Base-by-base conservation (phyloP, 2,797 vertebrate species). In the Hydrolagus colliei region DNA sequence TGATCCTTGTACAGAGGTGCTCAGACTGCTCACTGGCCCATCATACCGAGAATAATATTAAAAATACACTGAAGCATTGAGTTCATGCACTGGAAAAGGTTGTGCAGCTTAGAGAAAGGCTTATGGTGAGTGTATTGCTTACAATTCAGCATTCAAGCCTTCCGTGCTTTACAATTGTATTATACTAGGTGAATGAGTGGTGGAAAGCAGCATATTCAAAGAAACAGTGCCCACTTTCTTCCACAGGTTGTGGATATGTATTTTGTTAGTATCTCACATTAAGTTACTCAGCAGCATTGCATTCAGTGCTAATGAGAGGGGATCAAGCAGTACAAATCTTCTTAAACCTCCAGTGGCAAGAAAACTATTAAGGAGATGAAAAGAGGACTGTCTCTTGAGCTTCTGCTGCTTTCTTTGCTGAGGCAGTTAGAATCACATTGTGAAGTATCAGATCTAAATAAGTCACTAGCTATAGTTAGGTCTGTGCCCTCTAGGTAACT, bases 351-450 rank as follows among this genome's bases (percentile, higher is more conserved):
- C 89, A 0, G 90, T 92, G 91, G 90, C 89, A 93, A 91, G 90
- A 90, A 93, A 92, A 92, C 92, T 93, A 92, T 92, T 92, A 93
- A 72, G 91, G 88, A 91, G 92, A 93, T 91, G 92, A 94, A 94
- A 89, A 91, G 91, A 89, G 92, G 88, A 87, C 88, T 88, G 87
- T 92, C 92, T 94, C 91, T 88, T 89, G 88, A 93, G 94, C 86
- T 88, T 90, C 91, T 88, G 88, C 88, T 90, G 90, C 89, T 91
- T 93, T 88, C 91, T 92, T 93, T 92, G 91, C 87, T 90, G 92
- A 92, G 88, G 88, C 90, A 88, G 90, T 91, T 91, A 90, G 88
- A 86, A 92, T 92, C 92, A 92, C 90, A 91, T 87, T 89, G 91
- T 91, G 91, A 92, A 88, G 89, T 91, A 89, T 92, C 91, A 93